A percentile compares a stretch with the other conserved stretches of the same genome.
Evolutionary conservation across 2,888 invertebrate species (phyloP).

Genomic region (Habrosyne pyritoides): DNA sequence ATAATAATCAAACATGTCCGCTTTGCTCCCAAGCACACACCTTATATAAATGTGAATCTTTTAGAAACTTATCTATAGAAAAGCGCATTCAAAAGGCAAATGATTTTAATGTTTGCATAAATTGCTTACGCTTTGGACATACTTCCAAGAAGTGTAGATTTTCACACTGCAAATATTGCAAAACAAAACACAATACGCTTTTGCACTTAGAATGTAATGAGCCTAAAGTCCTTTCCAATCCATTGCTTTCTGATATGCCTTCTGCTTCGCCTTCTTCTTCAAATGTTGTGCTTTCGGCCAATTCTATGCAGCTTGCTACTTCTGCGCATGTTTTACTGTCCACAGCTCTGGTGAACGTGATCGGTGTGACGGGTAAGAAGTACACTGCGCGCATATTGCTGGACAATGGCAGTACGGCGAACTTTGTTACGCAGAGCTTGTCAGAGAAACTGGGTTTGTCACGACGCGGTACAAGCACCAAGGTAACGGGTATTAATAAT

Average conservation of each 20-base stretch:
- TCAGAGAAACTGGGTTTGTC: constrained; percentile 12
- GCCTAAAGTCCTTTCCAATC: too few species aligned
- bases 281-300: constrained; percentile 7
- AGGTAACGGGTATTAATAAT: constrained; percentile 13
- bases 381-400: constrained; percentile 16
- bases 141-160: constrained; percentile 16
- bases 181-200: constrained; percentile 23
- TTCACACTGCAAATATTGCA: constrained; percentile 25
- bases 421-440: constrained; percentile 10
- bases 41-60: constrained; percentile 19
- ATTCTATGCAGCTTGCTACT: constrained; percentile 2
- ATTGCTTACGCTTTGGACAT: constrained; percentile 17
- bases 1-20: too few species aligned
- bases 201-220: constrained; percentile 22
- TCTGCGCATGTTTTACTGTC: constrained; percentile 20
- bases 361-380: constrained; percentile 8
- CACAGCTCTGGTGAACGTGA: constrained; percentile 24
- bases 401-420: constrained; percentile 21
- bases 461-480: constrained; percentile 6
- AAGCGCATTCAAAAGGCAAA: constrained; percentile 16
- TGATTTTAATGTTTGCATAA: constrained; percentile 21
- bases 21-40: constrained; percentile 16
- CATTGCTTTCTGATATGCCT: neutral
- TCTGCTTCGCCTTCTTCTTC: neutral
- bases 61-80: constrained; percentile 16